Evolutionary conservation across 2,797 vertebrate species (phyloP), one percentile per base, ranked within the genome.

Genomic region (Leptoclinus maculatus): DNA sequence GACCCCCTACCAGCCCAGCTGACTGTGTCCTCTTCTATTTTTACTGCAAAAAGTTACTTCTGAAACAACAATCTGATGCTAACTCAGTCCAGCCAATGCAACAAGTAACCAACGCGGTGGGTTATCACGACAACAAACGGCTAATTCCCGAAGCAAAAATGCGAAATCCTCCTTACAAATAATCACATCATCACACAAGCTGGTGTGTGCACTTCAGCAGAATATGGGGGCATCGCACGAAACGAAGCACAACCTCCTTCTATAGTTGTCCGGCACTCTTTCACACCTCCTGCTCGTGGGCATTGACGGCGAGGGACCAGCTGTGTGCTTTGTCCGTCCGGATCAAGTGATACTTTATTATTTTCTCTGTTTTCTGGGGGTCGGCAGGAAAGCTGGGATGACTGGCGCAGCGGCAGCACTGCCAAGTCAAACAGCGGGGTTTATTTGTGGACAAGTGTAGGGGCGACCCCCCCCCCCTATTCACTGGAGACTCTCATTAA

Each of bases 401-500:
- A 94, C 91, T 89, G 80, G 79, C 57, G 21, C 71, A 76, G 84
- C 76, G 16, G 83, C 62, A 59, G 75, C 63, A 53, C 82, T 89
- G 93, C 93, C 92, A 94, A 95, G 90, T 90, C 88, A 94, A 94
- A 95, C 92, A 94, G 84, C 60, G 29, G 83, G 90, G 86, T 89
- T 93, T 95, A 93, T 94, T 93, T 93, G 89, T 94, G 88, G 90
- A 94, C 92, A 94, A 94, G 93, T 93, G 92, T 82, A 79, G 78
- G 60, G 81, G 74, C 43, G 78, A 88, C 83, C 74, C 65, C 72
- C 82, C 13, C 51, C 1, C 13, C 66, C 69, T 41, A 83, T 71
- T 85, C 70, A 54, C 69, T 60, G 34, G 63, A 85, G 76, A 77
- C 70, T 65, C 67, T 91, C 89, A 91, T 89, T 92, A 91, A 90